These are phyloP conservation scores for Chironomus tentans DNA, from an alignment of 2,888 invertebrate species.

Conservation along the genomic window DNA sequence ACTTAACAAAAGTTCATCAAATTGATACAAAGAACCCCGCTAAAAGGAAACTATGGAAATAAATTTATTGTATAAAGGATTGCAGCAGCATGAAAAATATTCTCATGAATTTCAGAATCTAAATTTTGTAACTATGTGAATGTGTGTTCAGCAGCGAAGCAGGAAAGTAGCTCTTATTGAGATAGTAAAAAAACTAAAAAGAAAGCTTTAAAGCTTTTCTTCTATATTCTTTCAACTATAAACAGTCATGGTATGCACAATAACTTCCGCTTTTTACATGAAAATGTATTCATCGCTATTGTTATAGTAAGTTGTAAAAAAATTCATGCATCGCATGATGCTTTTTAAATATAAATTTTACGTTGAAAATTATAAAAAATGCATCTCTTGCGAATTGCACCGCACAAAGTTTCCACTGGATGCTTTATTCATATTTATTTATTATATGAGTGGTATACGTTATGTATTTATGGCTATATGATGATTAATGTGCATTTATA, in stretches of 20 bases:
- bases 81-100: too few relatives aligned
- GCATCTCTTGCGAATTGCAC: slow-evolving; percentile 25
- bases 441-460: neutral
- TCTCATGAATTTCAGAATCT: too few relatives aligned
- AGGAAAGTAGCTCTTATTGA: too few relatives aligned
- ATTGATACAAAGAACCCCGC: too few relatives aligned
- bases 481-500: slow-evolving; percentile 26
- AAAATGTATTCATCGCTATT: slow-evolving; percentile 8
- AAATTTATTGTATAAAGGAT: too few relatives aligned
- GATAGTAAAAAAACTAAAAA: too few relatives aligned
- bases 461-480: slow-evolving; percentile 23
- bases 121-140: too few relatives aligned
- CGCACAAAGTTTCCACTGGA: slow-evolving; percentile 23
- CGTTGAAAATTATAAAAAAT: slow-evolving; percentile 24
- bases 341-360: slow-evolving; percentile 4
- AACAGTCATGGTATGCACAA: neutral
- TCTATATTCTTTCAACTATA: too few relatives aligned
- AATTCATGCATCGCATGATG: slow-evolving; percentile 11
- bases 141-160: too few relatives aligned
- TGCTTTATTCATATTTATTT: slow-evolving; percentile 15
- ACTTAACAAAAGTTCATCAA: too few relatives aligned
- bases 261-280: neutral
- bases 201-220: too few relatives aligned
- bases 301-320: neutral
- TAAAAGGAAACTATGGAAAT: too few relatives aligned